Conservation (phyloP, 2,888 invertebrate genomes). For the Hartigia nigra region DNA sequence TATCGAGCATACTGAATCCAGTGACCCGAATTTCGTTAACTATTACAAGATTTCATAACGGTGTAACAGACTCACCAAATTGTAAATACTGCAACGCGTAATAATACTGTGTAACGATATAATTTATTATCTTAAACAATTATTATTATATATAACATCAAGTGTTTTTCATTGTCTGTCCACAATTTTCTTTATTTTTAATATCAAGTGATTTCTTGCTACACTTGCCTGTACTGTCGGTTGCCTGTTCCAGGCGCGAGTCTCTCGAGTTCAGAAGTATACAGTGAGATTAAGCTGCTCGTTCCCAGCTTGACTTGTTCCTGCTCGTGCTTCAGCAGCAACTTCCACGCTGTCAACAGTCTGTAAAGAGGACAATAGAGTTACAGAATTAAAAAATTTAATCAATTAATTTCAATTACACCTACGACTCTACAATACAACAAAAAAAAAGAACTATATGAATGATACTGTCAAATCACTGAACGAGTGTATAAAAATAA, state of each 20-base stretch:
- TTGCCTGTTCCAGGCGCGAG: neutral
- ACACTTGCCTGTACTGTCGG: neutral
- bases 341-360: conserved; percentile 68
- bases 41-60: neutral
- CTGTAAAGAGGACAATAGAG: conserved; percentile 52
- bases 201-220: neutral
- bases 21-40: conserved; percentile 15
- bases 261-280: conserved; percentile 69
- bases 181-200: neutral
- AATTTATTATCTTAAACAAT: neutral
- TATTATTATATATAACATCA: neutral
- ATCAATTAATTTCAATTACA: conserved; percentile 16
- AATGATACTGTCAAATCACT: neutral
- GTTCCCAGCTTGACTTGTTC: conserved; percentile 56
- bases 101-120: neutral
- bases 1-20: conserved; percentile 5
- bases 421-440: neutral
- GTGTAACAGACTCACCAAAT: neutral
- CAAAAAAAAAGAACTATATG: neutral
- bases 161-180: neutral
- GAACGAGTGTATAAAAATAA: neutral
- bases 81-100: neutral
- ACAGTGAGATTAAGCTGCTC: conserved; percentile 78
- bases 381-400: conserved; percentile 11
- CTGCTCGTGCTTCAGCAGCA: conserved; percentile 63